These are phyloP conservation scores for Melanotaenia parkinsoni DNA, from an alignment of 2,797 vertebrate genomes.

Conservation along the genomic window DNA sequence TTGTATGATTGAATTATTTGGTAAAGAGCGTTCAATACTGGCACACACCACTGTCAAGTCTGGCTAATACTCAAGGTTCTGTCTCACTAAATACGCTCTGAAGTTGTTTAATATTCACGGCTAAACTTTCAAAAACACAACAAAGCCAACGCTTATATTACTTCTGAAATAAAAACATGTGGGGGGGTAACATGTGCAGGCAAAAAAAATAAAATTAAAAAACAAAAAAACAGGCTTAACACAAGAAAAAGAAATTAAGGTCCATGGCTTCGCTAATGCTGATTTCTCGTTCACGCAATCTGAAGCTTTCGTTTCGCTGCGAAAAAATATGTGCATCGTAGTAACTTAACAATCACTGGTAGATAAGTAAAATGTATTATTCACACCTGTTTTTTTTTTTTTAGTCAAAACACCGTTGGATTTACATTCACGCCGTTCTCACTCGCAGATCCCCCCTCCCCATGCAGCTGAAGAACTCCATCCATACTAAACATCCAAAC, in stretches of 20 bases:
- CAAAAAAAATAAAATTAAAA: background rate
- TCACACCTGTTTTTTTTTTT: conserved; percentile 60
- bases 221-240: conserved; percentile 47
- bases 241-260: conserved; percentile 78
- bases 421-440: conserved; percentile 79
- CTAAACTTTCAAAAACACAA: conserved; percentile 71
- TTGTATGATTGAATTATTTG: conserved; percentile 84
- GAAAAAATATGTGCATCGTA: conserved; percentile 76
- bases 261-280: conserved; percentile 86
- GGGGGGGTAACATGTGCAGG: conserved; percentile 21
- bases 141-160: conserved; percentile 64
- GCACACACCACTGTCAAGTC: conserved; percentile 81
- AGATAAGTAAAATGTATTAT: conserved; percentile 65
- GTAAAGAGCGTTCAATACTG: conserved; percentile 87
- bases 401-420: conserved; percentile 62
- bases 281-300: conserved; percentile 70
- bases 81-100: conserved; percentile 67
- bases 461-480: conserved; percentile 47
- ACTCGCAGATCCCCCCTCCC: conserved; percentile 5
- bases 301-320: conserved; percentile 58
- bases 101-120: conserved; percentile 75
- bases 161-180: conserved; percentile 75
- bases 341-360: conserved; percentile 81
- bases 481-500: conserved; percentile 59
- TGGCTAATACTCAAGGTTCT: conserved; percentile 84